phyloP scores from a whole-genome alignment of 1,140 invertebrate species.

The Drosophila jambulina region DNA sequence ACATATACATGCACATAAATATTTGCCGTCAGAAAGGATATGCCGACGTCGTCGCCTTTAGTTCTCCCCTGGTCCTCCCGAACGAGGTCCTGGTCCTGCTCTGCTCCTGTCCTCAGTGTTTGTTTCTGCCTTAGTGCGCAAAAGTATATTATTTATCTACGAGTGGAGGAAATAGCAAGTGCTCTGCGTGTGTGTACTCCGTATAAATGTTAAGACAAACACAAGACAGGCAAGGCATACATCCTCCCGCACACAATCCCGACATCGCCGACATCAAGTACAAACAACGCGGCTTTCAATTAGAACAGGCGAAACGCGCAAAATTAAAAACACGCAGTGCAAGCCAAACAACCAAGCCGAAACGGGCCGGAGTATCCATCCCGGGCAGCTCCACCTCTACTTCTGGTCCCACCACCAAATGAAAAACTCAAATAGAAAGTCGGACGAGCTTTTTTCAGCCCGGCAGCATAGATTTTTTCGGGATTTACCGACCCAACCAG shows the following conservation, averaged over 20 bases:
- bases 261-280: constrained; percentile 27
- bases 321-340: constrained; percentile 83
- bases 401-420: constrained; percentile 46
- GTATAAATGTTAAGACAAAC: constrained; percentile 80
- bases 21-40: constrained; percentile 72
- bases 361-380: constrained; percentile 16
- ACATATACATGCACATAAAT: constrained; percentile 53
- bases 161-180: constrained; percentile 71
- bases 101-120: constrained; percentile 43
- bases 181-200: constrained; percentile 24
- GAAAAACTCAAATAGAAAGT: constrained; percentile 78
- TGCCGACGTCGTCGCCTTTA: constrained; percentile 66
- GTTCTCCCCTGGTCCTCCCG: constrained; percentile 25
- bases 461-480: constrained; percentile 32
- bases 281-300: constrained; percentile 80
- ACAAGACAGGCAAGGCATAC: constrained; percentile 60
- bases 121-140: constrained; percentile 79
- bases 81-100: constrained; percentile 1
- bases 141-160: constrained; percentile 84
- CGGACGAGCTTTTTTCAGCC: constrained; percentile 29
- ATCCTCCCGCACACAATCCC: constrained; percentile 16
- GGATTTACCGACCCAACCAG: constrained; percentile 25
- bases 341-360: constrained; percentile 65
- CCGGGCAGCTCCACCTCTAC: neutral
- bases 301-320: constrained; percentile 81